Evolutionary conservation across 2,797 vertebrate species (phyloP).

Genomic region (Enteromius unitaeniatus): DNA sequence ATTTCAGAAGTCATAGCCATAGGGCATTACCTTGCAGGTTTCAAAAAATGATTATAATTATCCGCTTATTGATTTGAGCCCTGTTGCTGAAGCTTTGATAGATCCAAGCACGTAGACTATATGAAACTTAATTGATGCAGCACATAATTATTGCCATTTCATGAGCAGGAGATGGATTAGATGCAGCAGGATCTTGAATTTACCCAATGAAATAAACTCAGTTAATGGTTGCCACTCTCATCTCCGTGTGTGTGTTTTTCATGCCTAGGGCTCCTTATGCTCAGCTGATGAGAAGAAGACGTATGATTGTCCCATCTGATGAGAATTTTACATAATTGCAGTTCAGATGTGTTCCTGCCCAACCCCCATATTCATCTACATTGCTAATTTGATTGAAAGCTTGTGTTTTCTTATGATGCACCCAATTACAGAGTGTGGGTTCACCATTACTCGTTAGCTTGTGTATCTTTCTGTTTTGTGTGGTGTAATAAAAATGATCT

Average conservation of each 20-base stretch:
- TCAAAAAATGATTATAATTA: conserved; percentile 42
- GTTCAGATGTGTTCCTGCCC: conserved; percentile 52
- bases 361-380: conserved; percentile 54
- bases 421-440: conserved; percentile 37
- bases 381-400: conserved; percentile 59
- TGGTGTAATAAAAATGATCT: conserved; percentile 27
- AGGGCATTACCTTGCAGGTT: conserved; percentile 19
- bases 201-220: conserved; percentile 49
- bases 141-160: conserved; percentile 54
- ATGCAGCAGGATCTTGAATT: conserved; percentile 37
- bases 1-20: conserved; percentile 27
- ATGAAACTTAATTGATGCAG: conserved; percentile 43
- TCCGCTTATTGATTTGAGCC: conserved; percentile 36
- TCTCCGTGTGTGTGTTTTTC: conserved; percentile 23
- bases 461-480: conserved; percentile 10
- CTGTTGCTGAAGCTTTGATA: conserved; percentile 32
- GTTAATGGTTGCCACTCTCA: conserved; percentile 32
- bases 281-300: conserved; percentile 53
- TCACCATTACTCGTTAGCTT: conserved; percentile 5
- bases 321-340: conserved; percentile 55
- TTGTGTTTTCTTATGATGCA: conserved; percentile 45
- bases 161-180: conserved; percentile 47
- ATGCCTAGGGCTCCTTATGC: conserved; percentile 49
- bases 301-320: conserved; percentile 55
- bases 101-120: conserved; percentile 5